Evolutionary conservation across 1,140 invertebrate genomes (phyloP).

Genomic region (Drosophila ogumai): DNA sequence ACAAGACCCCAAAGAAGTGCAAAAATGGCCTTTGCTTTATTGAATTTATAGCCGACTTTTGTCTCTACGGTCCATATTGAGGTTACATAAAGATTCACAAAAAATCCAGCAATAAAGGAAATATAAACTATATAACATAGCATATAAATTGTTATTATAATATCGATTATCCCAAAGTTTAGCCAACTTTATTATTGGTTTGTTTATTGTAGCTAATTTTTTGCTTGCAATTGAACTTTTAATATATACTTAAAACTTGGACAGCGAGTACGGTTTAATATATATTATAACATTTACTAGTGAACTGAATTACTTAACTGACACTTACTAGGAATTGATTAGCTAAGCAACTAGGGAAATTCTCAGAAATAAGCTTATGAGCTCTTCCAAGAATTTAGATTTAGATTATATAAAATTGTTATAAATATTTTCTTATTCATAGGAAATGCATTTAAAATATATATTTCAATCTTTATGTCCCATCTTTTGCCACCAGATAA

Average conservation of each 20-base stretch:
- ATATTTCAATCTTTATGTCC: too few species aligned
- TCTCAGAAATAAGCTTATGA: conserved; percentile 7
- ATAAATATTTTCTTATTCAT: not conserved
- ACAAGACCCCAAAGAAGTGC: conserved; percentile 16
- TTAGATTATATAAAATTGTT: not conserved
- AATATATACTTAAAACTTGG: not conserved
- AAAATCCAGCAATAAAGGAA: not conserved
- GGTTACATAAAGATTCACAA: conserved; percentile 54
- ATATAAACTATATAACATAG: conserved; percentile 11
- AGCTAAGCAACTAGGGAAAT: not conserved
- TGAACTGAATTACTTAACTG: conserved; percentile 6
- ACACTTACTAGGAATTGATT: conserved; percentile 14
- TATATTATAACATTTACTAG: not conserved
- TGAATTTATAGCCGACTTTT: conserved; percentile 53
- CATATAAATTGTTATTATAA: conserved; percentile 4
- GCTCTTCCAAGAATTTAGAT: not conserved
- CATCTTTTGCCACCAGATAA: not conserved
- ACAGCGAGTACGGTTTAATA: not conserved
- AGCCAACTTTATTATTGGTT: conserved; percentile 1
- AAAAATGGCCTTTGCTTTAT: conserved; percentile 51
- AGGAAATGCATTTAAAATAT: not conserved
- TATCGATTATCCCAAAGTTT: not conserved
- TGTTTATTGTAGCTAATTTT: conserved; percentile 1
- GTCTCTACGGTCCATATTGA: conserved; percentile 45
- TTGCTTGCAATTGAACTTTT: not conserved